These are phyloP conservation scores for Urosaurus nigricauda DNA, from an alignment of 2,797 vertebrate genomes.

Conservation along the genomic window DNA sequence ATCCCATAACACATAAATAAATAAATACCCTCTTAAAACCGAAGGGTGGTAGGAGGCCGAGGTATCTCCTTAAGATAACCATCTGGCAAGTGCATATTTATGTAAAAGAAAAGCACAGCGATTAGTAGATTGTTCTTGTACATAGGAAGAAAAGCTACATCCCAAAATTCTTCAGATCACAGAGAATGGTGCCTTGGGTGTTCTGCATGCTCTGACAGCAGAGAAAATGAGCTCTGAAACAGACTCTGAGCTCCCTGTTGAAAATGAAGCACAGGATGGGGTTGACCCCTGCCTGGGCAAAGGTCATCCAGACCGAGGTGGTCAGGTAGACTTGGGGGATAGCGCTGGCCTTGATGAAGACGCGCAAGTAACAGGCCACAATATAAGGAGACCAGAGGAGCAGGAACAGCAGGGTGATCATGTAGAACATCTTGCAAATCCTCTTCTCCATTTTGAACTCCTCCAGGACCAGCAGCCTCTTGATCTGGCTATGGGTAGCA, in stretches of 20 bases:
- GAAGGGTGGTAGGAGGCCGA: constrained; percentile 66
- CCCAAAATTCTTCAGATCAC: constrained; percentile 83
- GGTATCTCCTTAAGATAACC: constrained; percentile 65
- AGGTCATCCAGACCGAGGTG: constrained; percentile 95
- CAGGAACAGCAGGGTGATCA: constrained; percentile 93
- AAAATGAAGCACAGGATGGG: constrained; percentile 95
- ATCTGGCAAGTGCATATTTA: constrained; percentile 59
- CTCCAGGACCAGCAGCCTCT: constrained; percentile 93
- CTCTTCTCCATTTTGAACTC: constrained; percentile 97
- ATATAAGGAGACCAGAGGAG: constrained; percentile 95
- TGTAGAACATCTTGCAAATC: constrained; percentile 96
- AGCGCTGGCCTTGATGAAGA: constrained; percentile 87
- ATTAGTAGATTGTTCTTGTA: constrained; percentile 54
- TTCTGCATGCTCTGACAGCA: constrained; percentile 91
- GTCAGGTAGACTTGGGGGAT: constrained; percentile 92
- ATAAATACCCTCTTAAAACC: constrained; percentile 73
- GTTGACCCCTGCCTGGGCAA: constrained; percentile 93
- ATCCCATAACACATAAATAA: constrained; percentile 67
- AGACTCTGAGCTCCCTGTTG: constrained; percentile 93
- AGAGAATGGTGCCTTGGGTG: constrained; percentile 89
- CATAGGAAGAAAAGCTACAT: constrained; percentile 70
- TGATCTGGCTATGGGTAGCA: constrained; percentile 84
- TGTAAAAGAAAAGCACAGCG: constrained; percentile 57
- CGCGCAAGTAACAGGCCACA: constrained; percentile 91
- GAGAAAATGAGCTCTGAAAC: constrained; percentile 89